phyloP scores from a whole-genome alignment of 2,888 invertebrate genomes.

The Leucoptera coffeella region DNA sequence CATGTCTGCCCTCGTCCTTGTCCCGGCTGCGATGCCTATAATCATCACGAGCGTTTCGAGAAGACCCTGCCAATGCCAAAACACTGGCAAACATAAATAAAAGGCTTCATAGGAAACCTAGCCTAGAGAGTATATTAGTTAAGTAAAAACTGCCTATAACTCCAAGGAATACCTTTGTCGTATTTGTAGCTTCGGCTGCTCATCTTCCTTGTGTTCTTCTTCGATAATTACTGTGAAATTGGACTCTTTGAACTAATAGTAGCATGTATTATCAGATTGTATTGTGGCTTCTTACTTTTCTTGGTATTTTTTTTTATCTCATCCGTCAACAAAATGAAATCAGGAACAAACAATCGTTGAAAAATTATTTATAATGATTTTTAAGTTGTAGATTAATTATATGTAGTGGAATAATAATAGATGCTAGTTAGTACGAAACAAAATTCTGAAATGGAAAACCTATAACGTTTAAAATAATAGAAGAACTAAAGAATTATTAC shows the following conservation, averaged over 20 bases:
- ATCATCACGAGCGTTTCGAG: conserved; percentile 52
- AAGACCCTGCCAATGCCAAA: conserved; percentile 69
- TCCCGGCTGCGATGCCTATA: conserved; percentile 24
- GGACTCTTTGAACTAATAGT: too few species aligned
- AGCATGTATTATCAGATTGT: too few species aligned
- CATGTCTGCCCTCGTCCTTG: conserved; percentile 13
- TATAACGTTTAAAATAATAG: too few species aligned
- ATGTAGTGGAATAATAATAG: too few species aligned
- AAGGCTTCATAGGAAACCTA: conserved; percentile 13
- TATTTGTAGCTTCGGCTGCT: conserved; percentile 20
- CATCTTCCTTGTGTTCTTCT: conserved; percentile 14
- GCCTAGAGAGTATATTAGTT: background rate
- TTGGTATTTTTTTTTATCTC: background rate
- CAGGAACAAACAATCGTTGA: too few species aligned
- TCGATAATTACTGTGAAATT: too few species aligned
- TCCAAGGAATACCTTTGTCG: conserved; percentile 30
- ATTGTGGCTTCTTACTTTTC: too few species aligned
- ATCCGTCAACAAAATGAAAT: background rate
- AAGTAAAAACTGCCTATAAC: conserved; percentile 6
- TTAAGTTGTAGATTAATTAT: too few species aligned
- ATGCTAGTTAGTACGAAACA: background rate
- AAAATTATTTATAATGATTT: too few species aligned
- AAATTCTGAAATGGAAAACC: background rate
- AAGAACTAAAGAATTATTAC: too few species aligned
- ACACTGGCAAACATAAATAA: conserved; percentile 66